Base-by-base conservation (phyloP, 2,113 vertebrate genomes). In the Girardinichthys multiradiatus region DNA sequence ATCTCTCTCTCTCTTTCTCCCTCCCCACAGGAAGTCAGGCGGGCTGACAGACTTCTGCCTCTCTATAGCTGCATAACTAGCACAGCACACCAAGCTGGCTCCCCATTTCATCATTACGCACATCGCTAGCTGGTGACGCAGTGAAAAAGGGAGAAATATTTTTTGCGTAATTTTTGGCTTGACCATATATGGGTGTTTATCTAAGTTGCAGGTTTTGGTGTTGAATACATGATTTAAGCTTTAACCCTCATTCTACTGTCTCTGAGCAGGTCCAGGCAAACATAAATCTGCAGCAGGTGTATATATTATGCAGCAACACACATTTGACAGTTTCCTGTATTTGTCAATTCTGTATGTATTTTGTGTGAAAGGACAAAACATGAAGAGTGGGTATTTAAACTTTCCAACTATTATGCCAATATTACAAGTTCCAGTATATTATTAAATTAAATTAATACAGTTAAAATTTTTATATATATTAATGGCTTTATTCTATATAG, bases 41-140 rank as follows among this genome's bases (percentile, higher is more conserved):
- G 31, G n/a, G 61, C 24, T 64, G 62, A 11, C 35, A 39, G 59
- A 35, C 51, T 58, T 68, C 74, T 70, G 62, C 63, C 76, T 79
- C 45, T 33, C 70, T 59, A 64, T 35, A 35, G 29, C 17, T 61
- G 15, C 80, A 77, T 68, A 81, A 59, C 35, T n/a, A 24, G 48
- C 10, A 24, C 31, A 54, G 54, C 59, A 48, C 76, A 68, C 37
- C 71, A 70, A 71, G 70, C 78, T 72, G 87, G 57, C 64, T 76
- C 57, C 58, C 1, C 78, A 69, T 81, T 84, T 88, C 79, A 73
- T 88, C 72, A 64, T 87, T 91, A 84, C 91, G 92, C 90, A 92
- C 85, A 58, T 58, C 37, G 45, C 51, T 77, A 73, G 81, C 35
- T 65, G 58, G 11, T 93, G 92, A 94, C 92, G 93, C 90, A 90